A percentile compares a stretch with the other conserved stretches of the same genome.
Evolutionary conservation across 2,888 invertebrate genomes (phyloP).

Genomic region (Platycnemis pennipes): DNA sequence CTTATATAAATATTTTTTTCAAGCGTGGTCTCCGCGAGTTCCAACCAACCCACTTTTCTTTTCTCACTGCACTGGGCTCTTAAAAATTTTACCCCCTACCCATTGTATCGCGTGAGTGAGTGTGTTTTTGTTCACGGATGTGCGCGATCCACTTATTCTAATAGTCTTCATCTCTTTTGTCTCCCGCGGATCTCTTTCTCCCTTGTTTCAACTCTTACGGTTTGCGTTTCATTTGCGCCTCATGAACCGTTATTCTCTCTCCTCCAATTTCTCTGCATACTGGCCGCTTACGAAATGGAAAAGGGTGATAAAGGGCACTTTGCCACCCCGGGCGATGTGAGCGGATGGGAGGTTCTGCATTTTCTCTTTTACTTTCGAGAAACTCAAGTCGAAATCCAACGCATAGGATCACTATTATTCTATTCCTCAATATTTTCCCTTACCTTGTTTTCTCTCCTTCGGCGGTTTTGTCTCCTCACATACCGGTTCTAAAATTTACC

Average conservation of each 20-base stretch:
- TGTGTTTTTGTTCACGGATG: not conserved
- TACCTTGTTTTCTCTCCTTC: too few relatives aligned
- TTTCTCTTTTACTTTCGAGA: too few relatives aligned
- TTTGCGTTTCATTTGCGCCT: not conserved
- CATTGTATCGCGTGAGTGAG: not conserved
- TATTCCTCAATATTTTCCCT: too few relatives aligned
- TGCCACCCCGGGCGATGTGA: too few relatives aligned
- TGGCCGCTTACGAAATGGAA: too few relatives aligned
- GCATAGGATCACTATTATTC: too few relatives aligned
- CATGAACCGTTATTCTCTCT: not conserved
- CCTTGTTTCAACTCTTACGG: not conserved
- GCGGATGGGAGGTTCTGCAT: too few relatives aligned
- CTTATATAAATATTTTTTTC: not conserved
- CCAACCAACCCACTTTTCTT: not conserved
- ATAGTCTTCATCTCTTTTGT: not conserved
- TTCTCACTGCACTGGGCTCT: not conserved
- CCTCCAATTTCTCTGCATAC: not conserved
- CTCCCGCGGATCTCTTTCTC: too few relatives aligned
- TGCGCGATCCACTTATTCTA: not conserved
- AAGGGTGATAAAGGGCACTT: too few relatives aligned
- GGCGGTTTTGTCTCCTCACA: too few relatives aligned
- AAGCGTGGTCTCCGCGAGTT: not conserved
- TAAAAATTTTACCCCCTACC: not conserved
- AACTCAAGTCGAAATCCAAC: too few relatives aligned
- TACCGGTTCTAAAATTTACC: too few relatives aligned